Conservation (phyloP, 37 sponge, comb jelly and placozoan genomes). For the Aplysina aerophoba region DNA sequence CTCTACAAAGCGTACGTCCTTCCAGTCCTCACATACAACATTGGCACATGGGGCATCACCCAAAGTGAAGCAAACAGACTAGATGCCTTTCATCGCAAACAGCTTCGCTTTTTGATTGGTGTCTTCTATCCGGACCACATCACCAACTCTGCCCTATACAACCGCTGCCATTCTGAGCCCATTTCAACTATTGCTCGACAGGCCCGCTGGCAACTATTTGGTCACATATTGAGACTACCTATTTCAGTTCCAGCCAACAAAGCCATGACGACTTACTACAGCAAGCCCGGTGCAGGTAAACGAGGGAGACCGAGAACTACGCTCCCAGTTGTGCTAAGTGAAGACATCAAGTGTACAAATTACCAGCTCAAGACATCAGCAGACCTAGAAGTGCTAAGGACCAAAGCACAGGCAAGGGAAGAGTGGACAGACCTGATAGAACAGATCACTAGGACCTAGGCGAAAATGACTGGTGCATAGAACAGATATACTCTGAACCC, state of each 20-base stretch:
- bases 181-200: slow-evolving; percentile 29
- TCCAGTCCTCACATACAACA: slow-evolving; percentile 28
- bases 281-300: slow-evolving; percentile 16
- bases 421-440: slow-evolving; percentile 23
- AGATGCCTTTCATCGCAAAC: slow-evolving; percentile 27
- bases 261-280: slow-evolving; percentile 23
- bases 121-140: slow-evolving; percentile 21
- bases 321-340: slow-evolving; percentile 18
- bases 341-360: slow-evolving; percentile 7
- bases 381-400: background rate
- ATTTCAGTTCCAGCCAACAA: slow-evolving; percentile 23
- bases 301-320: slow-evolving; percentile 28
- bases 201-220: slow-evolving; percentile 20
- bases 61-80: background rate
- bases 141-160: slow-evolving; percentile 8
- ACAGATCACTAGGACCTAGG: slow-evolving; percentile 26
- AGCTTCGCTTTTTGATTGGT: slow-evolving; percentile 21
- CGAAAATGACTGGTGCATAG: slow-evolving; percentile 19
- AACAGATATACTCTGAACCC: background rate
- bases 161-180: slow-evolving; percentile 21
- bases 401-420: slow-evolving; percentile 15
- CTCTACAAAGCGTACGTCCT: slow-evolving; percentile 19
- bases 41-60: slow-evolving; percentile 29
- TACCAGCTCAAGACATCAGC: slow-evolving; percentile 6
- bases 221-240: slow-evolving; percentile 29